Evolutionary conservation across 2,888 invertebrate species (phyloP).

Genomic region (Patella pellucida): DNA sequence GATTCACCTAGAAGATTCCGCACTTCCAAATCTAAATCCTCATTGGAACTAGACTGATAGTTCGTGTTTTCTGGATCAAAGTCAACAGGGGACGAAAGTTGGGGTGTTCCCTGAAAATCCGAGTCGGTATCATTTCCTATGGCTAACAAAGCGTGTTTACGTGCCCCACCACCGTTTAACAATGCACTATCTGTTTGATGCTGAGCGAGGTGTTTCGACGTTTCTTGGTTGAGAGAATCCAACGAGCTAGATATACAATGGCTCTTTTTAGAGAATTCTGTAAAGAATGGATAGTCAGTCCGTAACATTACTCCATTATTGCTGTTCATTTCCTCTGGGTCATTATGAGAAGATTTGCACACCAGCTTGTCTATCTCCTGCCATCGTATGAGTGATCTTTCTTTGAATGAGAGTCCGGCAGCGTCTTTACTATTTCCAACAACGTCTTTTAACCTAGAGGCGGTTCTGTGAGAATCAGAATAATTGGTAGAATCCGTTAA

Average conservation of each 20-base stretch:
- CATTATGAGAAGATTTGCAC: neutral
- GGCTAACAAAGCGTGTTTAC: neutral
- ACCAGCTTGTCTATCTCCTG: neutral
- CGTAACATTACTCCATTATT: neutral
- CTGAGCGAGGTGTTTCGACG: neutral
- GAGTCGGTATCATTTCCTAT: neutral
- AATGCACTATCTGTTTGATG: neutral
- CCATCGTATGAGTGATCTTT: neutral
- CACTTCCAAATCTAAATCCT: conserved; percentile 7
- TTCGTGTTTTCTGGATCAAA: neutral
- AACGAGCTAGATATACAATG: neutral
- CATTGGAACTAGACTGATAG: neutral
- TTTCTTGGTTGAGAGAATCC: neutral
- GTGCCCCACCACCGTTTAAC: neutral
- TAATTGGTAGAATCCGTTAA: no score
- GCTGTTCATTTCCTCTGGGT: neutral
- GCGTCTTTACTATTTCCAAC: no score
- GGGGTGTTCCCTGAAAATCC: neutral
- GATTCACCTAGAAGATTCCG: neutral
- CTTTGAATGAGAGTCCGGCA: no score
- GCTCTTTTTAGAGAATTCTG: neutral
- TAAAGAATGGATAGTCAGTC: neutral
- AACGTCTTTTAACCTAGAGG: no score
- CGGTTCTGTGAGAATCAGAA: no score
- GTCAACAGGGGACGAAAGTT: conserved; percentile 1